Evolutionary conservation across 2,113 vertebrate species (phyloP).

Genomic region (Trematocara marginatum): DNA sequence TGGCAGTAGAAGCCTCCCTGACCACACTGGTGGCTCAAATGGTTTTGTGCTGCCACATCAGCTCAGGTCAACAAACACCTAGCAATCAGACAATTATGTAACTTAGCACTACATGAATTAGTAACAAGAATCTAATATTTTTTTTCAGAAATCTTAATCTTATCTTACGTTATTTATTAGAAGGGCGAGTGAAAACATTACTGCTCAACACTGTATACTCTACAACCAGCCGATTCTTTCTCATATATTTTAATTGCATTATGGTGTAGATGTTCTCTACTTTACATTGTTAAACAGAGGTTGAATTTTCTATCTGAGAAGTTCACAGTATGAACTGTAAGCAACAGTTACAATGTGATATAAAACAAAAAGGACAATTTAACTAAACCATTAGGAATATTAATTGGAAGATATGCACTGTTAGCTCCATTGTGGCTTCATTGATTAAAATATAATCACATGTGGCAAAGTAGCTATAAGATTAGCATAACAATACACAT

Average conservation of each 20-base stretch:
- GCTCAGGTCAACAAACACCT: neutral
- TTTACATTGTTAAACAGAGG: neutral
- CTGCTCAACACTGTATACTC: neutral
- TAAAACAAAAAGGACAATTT: neutral
- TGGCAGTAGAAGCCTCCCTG: neutral
- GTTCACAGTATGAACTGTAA: neutral
- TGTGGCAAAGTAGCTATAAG: neutral
- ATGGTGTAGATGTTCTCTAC: neutral
- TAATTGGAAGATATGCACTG: conserved; percentile 3
- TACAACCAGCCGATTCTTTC: neutral
- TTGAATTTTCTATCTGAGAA: neutral
- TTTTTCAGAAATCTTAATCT: neutral
- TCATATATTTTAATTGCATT: neutral
- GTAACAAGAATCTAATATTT: accelerated
- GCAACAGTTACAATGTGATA: neutral
- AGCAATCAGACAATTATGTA: neutral
- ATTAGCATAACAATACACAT: conserved; percentile 12
- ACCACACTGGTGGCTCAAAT: neutral
- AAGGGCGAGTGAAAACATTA: neutral
- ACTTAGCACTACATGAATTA: neutral
- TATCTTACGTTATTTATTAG: neutral
- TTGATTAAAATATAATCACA: conserved; percentile 9
- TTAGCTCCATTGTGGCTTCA: conserved; percentile 1
- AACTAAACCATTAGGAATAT: neutral
- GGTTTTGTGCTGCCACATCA: neutral